Percentiles rank a stretch among this genome's conserved stretches.
Conservation (phyloP, 2,113 vertebrate genomes). For the Aleadryas rufinucha region DNA sequence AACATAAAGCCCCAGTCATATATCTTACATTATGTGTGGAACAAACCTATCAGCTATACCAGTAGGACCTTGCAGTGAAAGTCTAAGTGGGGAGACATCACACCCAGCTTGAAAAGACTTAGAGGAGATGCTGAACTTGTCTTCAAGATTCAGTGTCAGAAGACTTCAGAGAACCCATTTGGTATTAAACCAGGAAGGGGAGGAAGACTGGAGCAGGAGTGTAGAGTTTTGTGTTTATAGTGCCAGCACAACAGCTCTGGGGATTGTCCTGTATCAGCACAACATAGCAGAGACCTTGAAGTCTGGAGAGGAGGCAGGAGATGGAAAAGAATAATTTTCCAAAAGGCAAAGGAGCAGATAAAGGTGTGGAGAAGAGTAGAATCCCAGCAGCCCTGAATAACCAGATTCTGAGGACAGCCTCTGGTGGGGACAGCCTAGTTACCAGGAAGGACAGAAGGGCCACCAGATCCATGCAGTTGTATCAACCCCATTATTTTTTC, state of each 20-base stretch:
- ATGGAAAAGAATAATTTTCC: neutral
- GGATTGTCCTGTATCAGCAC: neutral
- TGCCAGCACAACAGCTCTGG: neutral
- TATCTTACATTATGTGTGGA: neutral
- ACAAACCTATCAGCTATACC: neutral
- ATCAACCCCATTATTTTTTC: neutral
- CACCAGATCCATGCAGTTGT: neutral
- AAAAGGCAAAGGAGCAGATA: neutral
- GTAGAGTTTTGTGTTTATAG: neutral
- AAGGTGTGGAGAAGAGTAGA: neutral
- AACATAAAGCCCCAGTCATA: accelerated
- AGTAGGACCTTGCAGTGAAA: neutral
- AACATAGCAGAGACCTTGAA: neutral
- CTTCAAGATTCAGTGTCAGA: neutral
- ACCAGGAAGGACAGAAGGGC: neutral
- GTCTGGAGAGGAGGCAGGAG: neutral
- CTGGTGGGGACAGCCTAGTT: neutral
- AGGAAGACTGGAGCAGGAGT: neutral
- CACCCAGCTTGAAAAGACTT: neutral
- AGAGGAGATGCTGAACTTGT: neutral
- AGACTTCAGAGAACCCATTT: neutral
- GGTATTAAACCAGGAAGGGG: neutral
- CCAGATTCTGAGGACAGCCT: neutral
- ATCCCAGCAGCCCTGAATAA: neutral
- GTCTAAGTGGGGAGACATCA: neutral